Percentiles rank a stretch among this genome's conserved stretches.
These are phyloP conservation scores for Dendrolimus kikuchii DNA, from an alignment of 1,140 invertebrate species.

Conservation along the genomic window DNA sequence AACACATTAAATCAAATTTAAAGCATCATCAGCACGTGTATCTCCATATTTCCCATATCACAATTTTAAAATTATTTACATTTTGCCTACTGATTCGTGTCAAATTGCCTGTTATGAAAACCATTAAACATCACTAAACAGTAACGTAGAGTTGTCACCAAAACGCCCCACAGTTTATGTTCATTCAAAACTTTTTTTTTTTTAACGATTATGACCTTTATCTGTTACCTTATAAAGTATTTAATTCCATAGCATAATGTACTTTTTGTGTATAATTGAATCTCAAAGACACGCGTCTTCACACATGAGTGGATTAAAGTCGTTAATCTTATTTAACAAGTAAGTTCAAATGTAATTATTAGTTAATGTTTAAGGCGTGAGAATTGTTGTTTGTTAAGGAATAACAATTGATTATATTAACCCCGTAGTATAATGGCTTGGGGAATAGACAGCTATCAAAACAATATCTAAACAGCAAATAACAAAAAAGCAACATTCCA, in stretches of 20 bases:
- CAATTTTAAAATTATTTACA: constrained; percentile 41
- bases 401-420: not conserved
- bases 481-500: too few species aligned
- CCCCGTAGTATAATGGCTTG: too few species aligned
- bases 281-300: constrained; percentile 43
- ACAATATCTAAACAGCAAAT: too few species aligned
- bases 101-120: constrained; percentile 63
- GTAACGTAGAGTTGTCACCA: constrained; percentile 30
- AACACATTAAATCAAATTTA: not conserved
- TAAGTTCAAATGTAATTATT: constrained; percentile 54
- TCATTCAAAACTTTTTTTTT: constrained; percentile 28
- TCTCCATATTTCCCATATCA: constrained; percentile 31
- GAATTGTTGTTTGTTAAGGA: constrained; percentile 21
- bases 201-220: constrained; percentile 1
- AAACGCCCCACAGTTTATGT: constrained; percentile 58
- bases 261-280: not conserved
- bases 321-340: constrained; percentile 60
- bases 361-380: constrained; percentile 41
- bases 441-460: too few species aligned
- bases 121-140: constrained; percentile 57
- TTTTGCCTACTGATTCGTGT: constrained; percentile 35
- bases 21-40: constrained; percentile 22
- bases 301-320: constrained; percentile 56
- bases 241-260: not conserved
- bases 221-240: too few species aligned